Evolutionary conservation across 2,888 invertebrate species (phyloP), one percentile per base, ranked within the genome.

Genomic region (Macroteleia sp.): DNA sequence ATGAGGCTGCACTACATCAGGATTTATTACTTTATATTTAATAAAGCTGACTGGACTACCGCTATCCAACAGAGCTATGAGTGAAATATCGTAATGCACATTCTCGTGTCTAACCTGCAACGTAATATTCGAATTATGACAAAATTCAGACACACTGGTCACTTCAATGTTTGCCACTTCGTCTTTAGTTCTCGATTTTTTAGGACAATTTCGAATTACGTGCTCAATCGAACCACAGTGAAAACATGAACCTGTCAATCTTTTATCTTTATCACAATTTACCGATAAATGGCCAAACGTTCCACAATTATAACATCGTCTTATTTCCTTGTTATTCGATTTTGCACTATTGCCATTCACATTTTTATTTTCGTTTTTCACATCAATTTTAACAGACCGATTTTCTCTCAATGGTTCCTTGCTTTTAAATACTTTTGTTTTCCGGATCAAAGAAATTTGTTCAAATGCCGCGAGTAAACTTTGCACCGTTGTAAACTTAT

Each of bases 381-480:
- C 12, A 10, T 34, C 12, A 34, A 9, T n/a, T 34, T 34, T 34
- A 25, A 25, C 25, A 34, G 10, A 34, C 12, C 34, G n/a, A 3
- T 34, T 34, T n/a, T 34, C 34, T 34, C 10, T 34, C 34, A 34
- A 34, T 14, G 12, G 8, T 14, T 41, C 41, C 14, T 16, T 41
- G 14, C 16, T 16, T 16, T 41, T 41, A 9, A 17, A 41, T 14
- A 14, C 16, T 14, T 3, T 41, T 16, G 41, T 14, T 56, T 56
- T 56, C 17, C 32, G 17, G n/a, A 10, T 66, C 28, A 66, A 19
- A 9, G 41, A 19, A 30, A 66, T 41, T 41, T 41, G 34, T 12
- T 12, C 34, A 34, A 34, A 34, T n/a, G 34, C 34, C 2, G 10
- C 12, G n/a, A 34, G 12, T 34, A 34, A 34, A 10, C 12, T 34